phyloP scores from a whole-genome alignment of 2,113 vertebrate genomes.

The Semnornis frantzii region DNA sequence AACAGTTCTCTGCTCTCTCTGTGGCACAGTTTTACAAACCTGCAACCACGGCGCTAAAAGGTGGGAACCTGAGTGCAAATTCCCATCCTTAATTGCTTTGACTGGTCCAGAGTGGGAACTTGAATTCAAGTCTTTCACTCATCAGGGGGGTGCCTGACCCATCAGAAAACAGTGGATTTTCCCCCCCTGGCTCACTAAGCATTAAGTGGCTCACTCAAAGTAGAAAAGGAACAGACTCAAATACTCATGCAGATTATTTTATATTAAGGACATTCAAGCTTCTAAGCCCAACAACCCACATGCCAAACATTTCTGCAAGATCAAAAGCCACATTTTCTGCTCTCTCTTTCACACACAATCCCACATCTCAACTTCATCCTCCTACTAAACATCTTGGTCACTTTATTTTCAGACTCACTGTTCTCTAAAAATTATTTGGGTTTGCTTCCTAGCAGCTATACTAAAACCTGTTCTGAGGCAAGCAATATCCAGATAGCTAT shows the following conservation, averaged over 20 bases:
- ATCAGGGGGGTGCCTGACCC: conserved; percentile 31
- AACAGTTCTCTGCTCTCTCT: neutral
- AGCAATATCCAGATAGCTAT: neutral
- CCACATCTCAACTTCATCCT: neutral
- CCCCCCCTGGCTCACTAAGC: neutral
- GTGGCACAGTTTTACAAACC: neutral
- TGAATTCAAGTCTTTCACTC: conserved; percentile 8
- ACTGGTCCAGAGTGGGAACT: neutral
- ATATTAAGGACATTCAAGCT: conserved; percentile 34
- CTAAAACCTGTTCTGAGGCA: neutral
- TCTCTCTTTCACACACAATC: conserved; percentile 30
- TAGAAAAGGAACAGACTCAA: conserved; percentile 24
- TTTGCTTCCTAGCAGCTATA: neutral
- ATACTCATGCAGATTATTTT: conserved; percentile 46
- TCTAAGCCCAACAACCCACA: conserved; percentile 38
- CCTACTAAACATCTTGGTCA: neutral
- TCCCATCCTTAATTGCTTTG: conserved; percentile 34
- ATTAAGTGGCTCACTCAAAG: conserved; percentile 33
- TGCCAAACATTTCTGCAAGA: conserved; percentile 46
- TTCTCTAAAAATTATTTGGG: neutral
- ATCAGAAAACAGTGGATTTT: neutral
- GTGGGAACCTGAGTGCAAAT: neutral
- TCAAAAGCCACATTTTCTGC: conserved; percentile 41
- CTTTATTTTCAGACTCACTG: neutral
- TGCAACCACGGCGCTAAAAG: neutral